Base-by-base conservation (phyloP, 2,797 vertebrate species). In the Microctenopoma steveboyesi region DNA sequence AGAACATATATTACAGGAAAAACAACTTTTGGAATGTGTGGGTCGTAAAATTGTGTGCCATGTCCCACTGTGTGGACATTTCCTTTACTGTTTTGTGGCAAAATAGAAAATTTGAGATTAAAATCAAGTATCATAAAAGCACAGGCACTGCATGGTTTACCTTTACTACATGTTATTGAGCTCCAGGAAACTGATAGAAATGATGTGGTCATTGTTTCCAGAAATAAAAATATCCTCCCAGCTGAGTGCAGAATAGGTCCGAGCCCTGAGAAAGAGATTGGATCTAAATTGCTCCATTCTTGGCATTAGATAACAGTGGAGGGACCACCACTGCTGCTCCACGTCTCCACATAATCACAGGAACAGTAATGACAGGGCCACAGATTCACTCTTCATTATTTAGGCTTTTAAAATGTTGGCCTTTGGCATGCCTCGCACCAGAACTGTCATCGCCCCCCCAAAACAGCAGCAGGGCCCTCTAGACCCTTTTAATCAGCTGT, bases 201-300 rank as follows among this genome's bases (percentile, higher is more conserved):
- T 68, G 42, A 78, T 78, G 37, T 14, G 65, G 62, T 72, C 58
- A 77, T 77, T 72, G 48, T 83, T 77, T 79, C 75, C 61, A 79
- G 60, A 30, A 72, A 50, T n/a, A 53, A 39, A 66, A 40, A 74
- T 42, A 63, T 64, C 68, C 59, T 78, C 69, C 84, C 79, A 75
- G 52, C 87, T 64, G 81, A 74, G 78, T 43, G 7, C 46, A 18
- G 81, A 82, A 78, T 65, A 83, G 82, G 81, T 76, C 86, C 67
- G 73, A 84, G 69, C 79, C 54, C 82, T 27, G 63, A 61, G 79
- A 79, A 71, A 64, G 64, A 85, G 86, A 90, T 88, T 87, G 80
- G 65, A 86, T 92, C 87, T 89, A 89, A 91, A 91, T 90, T 87
- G 86, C 70, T 79, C 80, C 87, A 86, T 87, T 90, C 83, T 78